Conservation (phyloP, 2,113 vertebrate species). For the Lynx canadensis region DNA sequence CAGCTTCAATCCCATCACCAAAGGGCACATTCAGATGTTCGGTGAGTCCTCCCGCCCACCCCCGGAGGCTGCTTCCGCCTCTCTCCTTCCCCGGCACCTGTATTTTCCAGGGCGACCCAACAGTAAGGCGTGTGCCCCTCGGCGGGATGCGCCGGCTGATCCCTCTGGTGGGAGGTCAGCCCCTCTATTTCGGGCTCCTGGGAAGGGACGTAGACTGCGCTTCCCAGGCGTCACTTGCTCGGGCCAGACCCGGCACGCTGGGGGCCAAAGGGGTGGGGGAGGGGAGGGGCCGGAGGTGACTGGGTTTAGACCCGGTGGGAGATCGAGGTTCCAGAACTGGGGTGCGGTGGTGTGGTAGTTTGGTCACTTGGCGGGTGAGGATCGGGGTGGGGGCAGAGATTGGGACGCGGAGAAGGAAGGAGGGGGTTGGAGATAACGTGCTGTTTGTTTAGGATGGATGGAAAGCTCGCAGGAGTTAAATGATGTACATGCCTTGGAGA, state of each 20-base stretch:
- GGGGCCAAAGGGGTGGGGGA: constrained; percentile 27
- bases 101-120: constrained; percentile 30
- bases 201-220: neutral
- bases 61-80: constrained; percentile 45
- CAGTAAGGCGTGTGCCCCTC: constrained; percentile 42
- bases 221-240: neutral
- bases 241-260: neutral
- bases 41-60: constrained; percentile 87
- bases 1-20: constrained; percentile 98
- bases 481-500: neutral
- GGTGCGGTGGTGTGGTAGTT: neutral
- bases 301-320: neutral
- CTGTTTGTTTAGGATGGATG: constrained; percentile 62
- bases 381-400: neutral
- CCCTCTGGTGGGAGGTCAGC: neutral
- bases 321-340: neutral
- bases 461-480: constrained; percentile 66
- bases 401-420: neutral
- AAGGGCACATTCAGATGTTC: constrained; percentile 98
- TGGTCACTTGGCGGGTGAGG: neutral
- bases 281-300: constrained; percentile 6
- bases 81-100: neutral
- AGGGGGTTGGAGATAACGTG: neutral
- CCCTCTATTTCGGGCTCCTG: neutral
- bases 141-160: neutral